Conservation (phyloP, 2,888 invertebrate species). For the Cataglyphis cursor region DNA sequence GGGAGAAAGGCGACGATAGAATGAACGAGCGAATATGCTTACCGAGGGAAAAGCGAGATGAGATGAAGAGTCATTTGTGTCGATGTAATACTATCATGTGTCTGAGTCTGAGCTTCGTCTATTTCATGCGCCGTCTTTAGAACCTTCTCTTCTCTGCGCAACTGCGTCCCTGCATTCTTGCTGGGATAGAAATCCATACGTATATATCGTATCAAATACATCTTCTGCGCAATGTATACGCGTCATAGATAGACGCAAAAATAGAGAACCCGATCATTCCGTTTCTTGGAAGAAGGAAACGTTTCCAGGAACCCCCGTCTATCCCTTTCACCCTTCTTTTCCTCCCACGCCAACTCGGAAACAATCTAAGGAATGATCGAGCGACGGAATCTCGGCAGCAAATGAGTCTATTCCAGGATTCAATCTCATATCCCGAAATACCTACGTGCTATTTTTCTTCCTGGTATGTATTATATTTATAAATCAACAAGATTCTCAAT, state of each 20-base stretch:
- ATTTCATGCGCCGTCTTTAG: background rate
- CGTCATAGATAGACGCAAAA: conserved; percentile 33
- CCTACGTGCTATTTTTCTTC: background rate
- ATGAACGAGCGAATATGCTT: conserved; percentile 16
- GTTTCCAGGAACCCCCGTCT: conserved; percentile 61
- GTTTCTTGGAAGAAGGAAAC: conserved; percentile 63
- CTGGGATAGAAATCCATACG: background rate
- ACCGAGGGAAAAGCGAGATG: conserved; percentile 23
- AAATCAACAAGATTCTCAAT: background rate
- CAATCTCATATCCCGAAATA: conserved; percentile 4
- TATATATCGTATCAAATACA: background rate
- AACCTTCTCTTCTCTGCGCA: background rate
- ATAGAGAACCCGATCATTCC: conserved; percentile 42
- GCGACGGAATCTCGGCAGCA: conserved; percentile 3
- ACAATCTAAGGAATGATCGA: conserved; percentile 42
- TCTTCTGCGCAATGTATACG: conserved; percentile 34
- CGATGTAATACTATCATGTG: background rate
- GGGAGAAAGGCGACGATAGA: conserved; percentile 14
- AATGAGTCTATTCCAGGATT: background rate
- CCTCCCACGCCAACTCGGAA: conserved; percentile 15
- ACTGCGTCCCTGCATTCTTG: background rate
- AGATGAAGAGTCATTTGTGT: background rate
- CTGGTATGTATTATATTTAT: background rate
- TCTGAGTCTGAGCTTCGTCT: background rate
- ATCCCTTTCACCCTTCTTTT: conserved; percentile 21